Evolutionary conservation across 1,140 invertebrate genomes (phyloP).

Genomic region (Drosophila erecta): DNA sequence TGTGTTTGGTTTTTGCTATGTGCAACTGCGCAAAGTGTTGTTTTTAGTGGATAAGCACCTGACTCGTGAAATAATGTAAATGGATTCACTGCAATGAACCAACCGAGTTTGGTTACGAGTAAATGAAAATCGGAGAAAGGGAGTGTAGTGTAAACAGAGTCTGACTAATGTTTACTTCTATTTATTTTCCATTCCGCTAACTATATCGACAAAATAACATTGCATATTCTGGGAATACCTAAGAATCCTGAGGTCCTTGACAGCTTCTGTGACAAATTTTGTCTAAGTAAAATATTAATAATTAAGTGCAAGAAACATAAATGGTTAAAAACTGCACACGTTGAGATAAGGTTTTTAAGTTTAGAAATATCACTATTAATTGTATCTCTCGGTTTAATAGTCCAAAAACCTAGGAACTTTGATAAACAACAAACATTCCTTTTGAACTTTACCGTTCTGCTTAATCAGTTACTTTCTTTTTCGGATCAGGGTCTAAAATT

Average conservation of each 20-base stretch:
- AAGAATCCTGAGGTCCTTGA: too few relatives aligned
- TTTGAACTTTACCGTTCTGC: neutral
- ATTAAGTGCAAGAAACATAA: too few relatives aligned
- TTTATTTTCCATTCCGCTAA: neutral
- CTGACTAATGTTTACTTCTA: neutral
- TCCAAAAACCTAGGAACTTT: neutral
- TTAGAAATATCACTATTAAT: too few relatives aligned
- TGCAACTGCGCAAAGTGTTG: neutral
- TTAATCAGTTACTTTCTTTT: neutral
- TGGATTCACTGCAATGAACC: conserved; percentile 32
- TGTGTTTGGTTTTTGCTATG: conserved; percentile 6
- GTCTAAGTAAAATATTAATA: too few relatives aligned
- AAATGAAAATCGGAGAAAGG: neutral
- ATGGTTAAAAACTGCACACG: too few relatives aligned
- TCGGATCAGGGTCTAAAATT: conserved; percentile 16
- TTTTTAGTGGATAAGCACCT: conserved; percentile 13
- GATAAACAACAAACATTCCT: neutral
- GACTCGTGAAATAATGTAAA: conserved; percentile 41
- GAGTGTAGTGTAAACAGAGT: conserved; percentile 4
- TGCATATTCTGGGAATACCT: too few relatives aligned
- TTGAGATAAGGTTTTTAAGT: too few relatives aligned
- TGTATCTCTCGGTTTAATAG: neutral
- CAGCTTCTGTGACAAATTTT: too few relatives aligned
- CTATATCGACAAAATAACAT: too few relatives aligned
- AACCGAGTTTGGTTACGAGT: conserved; percentile 1